Evolutionary conservation across 2,888 invertebrate genomes (phyloP), one percentile per base, ranked within the genome.

Genomic region (Athripsodes cinereus): DNA sequence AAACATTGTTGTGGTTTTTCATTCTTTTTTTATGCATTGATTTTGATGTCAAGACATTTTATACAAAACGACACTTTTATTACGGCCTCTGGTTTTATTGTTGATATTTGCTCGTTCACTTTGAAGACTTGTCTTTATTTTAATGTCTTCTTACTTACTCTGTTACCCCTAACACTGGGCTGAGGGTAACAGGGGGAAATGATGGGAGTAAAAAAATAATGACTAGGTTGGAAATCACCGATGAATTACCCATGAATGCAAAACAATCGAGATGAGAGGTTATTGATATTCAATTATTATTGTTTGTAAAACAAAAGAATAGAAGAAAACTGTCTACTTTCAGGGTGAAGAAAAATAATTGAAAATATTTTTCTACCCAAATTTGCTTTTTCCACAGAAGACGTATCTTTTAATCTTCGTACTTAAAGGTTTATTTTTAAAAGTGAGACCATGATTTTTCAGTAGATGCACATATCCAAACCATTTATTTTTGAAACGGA

Each of bases 31-130:
- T 60, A 60, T 58, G 57, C 60, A 60, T 52, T 52, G 49, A 47
- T 55, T 47, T 61, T 61, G 58, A 61, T 58, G 61, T 34, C 35
- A 50, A 58, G 57, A 55, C 61, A 58, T 61, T 61, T 61, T 58
- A 55, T 50, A 52, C 55, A 49, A 47, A 58, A 59, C 52, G 55
- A 44, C 48, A 48, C 55, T 61, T 58, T 61, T 61, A 60, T 59
- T 51, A 44, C 54, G 55, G 47, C 55, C 52, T 44, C 58, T 44
- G 35, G 40, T 54, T 60, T 60, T 60, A 54, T 54, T 60, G 52
- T 40, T 21, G 54, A 35, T 51, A 57, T 51, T 57, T 54, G 53
- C 53, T 57, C 53, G 55, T 48, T 52, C 51, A 20, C 59, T 48
- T 34, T 26, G 52, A 22, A 26, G 46, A 48, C 52, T 47, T 22